Evolutionary conservation across 2,888 invertebrate genomes (phyloP).

Genomic region (Drosophila monieri): DNA sequence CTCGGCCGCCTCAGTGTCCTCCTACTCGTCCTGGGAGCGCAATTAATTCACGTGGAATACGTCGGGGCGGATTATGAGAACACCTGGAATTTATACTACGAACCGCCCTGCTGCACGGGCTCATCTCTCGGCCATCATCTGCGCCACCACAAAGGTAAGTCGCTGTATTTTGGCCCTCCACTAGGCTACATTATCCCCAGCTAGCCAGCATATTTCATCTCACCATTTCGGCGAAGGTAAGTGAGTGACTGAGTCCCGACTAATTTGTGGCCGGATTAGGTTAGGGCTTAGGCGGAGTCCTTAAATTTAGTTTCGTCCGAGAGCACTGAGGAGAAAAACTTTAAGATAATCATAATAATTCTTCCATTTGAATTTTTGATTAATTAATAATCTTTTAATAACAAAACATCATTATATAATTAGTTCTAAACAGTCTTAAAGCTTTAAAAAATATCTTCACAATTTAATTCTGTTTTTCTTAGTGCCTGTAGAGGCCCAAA

Average conservation of each 20-base stretch:
- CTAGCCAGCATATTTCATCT: constrained; percentile 40
- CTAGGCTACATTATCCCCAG: constrained; percentile 5
- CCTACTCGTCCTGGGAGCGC: constrained; percentile 62
- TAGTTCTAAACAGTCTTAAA: not conserved
- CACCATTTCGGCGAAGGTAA: constrained; percentile 46
- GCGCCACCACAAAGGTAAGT: constrained; percentile 90
- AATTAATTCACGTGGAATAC: constrained; percentile 83
- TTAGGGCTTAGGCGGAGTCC: constrained; percentile 15
- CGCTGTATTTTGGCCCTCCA: not conserved
- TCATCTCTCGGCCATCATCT: constrained; percentile 87
- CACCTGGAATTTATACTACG: constrained; percentile 89
- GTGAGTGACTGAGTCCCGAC: constrained; percentile 43
- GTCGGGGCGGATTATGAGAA: constrained; percentile 86
- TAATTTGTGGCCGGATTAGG: constrained; percentile 37
- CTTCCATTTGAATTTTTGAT: not conserved
- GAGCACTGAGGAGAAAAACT: not conserved
- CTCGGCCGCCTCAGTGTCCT: constrained; percentile 54
- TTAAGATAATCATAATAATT: no score
- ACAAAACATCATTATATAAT: not conserved
- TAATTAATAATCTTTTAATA: no score
- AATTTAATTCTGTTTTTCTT: constrained; percentile 1
- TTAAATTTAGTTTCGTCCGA: constrained; percentile 24
- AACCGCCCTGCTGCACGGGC: constrained; percentile 89
- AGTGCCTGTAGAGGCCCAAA: constrained; percentile 1
- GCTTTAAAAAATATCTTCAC: not conserved